Evolutionary conservation across 1,140 invertebrate genomes (phyloP).

Genomic region (Caenorhabditis latens): DNA sequence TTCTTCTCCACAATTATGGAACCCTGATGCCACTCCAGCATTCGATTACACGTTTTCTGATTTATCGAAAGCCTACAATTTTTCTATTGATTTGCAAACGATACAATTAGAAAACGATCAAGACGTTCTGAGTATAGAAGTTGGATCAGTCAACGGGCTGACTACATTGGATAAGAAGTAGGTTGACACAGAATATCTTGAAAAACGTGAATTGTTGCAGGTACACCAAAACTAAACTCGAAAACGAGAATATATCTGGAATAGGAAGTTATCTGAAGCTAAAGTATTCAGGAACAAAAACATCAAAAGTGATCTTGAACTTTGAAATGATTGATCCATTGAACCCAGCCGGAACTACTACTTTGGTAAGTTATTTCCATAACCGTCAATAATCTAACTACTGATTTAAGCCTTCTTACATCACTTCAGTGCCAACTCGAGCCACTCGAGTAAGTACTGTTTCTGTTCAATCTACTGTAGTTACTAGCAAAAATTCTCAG

Average conservation of each 20-base stretch:
- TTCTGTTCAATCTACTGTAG: no score
- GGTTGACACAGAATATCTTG: no score
- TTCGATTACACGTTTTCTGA: constrained; percentile 31
- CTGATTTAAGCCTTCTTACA: no score
- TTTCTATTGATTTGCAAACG: not conserved
- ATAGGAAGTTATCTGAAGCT: not conserved
- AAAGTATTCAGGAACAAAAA: constrained; percentile 1
- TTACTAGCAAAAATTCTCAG: no score
- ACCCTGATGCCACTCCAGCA: not conserved
- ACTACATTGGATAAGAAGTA: constrained; percentile 6
- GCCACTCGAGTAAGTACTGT: no score
- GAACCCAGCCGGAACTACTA: not conserved
- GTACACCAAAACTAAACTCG: not conserved
- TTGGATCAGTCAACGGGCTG: not conserved
- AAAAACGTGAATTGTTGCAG: not conserved
- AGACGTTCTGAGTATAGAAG: not conserved
- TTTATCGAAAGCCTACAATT: not conserved
- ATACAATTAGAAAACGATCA: not conserved
- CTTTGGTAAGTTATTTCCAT: no score
- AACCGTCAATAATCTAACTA: no score
- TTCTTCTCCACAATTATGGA: constrained; percentile 2
- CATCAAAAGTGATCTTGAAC: not conserved
- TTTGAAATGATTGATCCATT: constrained; percentile 2
- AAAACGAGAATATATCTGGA: not conserved
- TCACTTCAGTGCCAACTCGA: no score